Base-by-base conservation (phyloP, 2,797 vertebrate species). In the Pachyuromys duprasi region DNA sequence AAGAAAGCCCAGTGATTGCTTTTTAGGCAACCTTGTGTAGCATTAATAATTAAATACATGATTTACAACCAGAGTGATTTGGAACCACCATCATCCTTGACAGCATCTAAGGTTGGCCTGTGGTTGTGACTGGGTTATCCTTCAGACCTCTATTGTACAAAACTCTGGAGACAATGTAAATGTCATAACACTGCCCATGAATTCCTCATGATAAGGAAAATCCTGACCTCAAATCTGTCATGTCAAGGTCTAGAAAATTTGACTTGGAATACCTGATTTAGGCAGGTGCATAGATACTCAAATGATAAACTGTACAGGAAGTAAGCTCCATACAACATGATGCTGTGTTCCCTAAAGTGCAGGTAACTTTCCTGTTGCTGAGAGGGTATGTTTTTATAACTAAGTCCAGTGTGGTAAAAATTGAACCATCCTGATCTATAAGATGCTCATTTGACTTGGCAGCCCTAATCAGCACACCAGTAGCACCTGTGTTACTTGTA, bases 401-500 rank as follows among this genome's bases (percentile, higher is more conserved):
- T 28, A 75, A 89, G 39, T 90, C n/a, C 57, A 72, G 53, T 36
- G 49, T 80, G 72, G 24, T 91, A 94, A 93, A 89, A 67, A 45
- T 18, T 42, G 67, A 95, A 94, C 63, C 4, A 18, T 24, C 75
- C 24, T 28, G 31, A 75, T 93, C 83, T 94, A 87, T 42, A 39
- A 72, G 15, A 90, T 88, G 86, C 63, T 91, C 96, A 53, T 89
- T 89, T 86, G 80, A 94, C 33, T 94, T 97, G 93, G 93, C 95
- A 96, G 28, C 62, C 91, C 62, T 81, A 91, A 80, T 97, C 97
- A 97, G 95, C 90, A 97, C 96, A 95, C 87, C 88, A 96, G 92
- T 0, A 75, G 94, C 91, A 96, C 96, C 98, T 98, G 97, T 97
- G 96, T 97, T 97, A 96, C 95, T 98, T 92, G 95, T 97, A 97